Evolutionary conservation across 2,888 invertebrate species (phyloP).

Genomic region (Drosophila recens): DNA sequence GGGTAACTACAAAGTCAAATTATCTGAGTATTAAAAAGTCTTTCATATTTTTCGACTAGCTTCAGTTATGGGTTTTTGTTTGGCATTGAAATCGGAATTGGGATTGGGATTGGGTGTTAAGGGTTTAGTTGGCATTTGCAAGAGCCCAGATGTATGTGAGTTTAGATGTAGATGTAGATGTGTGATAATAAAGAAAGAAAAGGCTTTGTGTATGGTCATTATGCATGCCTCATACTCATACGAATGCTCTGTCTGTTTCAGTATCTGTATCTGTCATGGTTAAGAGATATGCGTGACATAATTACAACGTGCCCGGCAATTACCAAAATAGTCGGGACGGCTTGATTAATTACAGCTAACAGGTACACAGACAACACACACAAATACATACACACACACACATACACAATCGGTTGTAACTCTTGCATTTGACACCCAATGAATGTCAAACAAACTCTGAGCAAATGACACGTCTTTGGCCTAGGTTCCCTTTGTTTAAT

Average conservation of each 20-base stretch:
- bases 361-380: slow-evolving; percentile 29
- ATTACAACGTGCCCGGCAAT: slow-evolving; percentile 57
- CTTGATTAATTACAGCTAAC: slow-evolving; percentile 64
- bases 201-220: slow-evolving; percentile 45
- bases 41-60: background rate
- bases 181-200: slow-evolving; percentile 41
- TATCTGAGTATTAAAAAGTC: background rate
- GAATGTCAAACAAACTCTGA: slow-evolving; percentile 3
- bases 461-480: slow-evolving; percentile 29
- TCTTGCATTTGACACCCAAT: slow-evolving; percentile 52
- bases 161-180: slow-evolving; percentile 15
- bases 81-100: too few species aligned
- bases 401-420: slow-evolving; percentile 1
- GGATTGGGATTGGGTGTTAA: background rate
- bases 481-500: slow-evolving; percentile 24
- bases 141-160: slow-evolving; percentile 44
- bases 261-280: slow-evolving; percentile 24
- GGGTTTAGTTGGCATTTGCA: slow-evolving; percentile 25
- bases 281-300: slow-evolving; percentile 53
- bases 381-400: background rate
- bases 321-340: slow-evolving; percentile 58
- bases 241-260: too few species aligned
- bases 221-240: slow-evolving; percentile 32
- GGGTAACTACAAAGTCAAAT: background rate
- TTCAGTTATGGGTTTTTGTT: background rate